Conservation (phyloP, 2,888 invertebrate genomes). For the Trissoscelio sp. region DNA sequence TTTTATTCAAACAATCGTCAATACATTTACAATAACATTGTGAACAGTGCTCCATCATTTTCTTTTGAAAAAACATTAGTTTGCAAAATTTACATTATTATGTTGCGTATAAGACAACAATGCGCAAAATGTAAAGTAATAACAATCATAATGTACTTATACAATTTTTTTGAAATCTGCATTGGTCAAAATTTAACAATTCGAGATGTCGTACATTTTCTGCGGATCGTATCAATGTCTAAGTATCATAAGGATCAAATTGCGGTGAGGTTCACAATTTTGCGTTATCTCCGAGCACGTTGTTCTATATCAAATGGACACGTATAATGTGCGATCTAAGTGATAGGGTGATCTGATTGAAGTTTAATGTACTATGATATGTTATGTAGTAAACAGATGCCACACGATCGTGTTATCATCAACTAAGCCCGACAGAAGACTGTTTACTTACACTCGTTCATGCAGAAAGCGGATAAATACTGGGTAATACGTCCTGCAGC, state of each 20-base stretch:
- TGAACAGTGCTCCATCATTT: no score
- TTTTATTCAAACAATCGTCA: no score
- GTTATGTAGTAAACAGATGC: slow-evolving; percentile 46
- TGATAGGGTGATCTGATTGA: slow-evolving; percentile 38
- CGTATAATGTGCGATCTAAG: slow-evolving; percentile 20
- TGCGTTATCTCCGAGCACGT: slow-evolving; percentile 9
- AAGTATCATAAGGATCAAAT: background rate
- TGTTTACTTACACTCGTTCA: slow-evolving; percentile 60
- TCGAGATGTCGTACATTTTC: background rate
- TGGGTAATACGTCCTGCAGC: slow-evolving; percentile 37
- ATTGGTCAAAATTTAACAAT: background rate
- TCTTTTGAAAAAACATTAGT: no score
- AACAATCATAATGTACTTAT: no score
- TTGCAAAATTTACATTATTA: no score
- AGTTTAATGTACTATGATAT: slow-evolving; percentile 60
- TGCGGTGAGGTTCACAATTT: background rate
- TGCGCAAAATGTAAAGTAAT: no score
- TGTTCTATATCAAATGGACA: slow-evolving; percentile 30
- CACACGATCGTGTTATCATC: slow-evolving; percentile 41
- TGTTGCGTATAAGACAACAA: no score
- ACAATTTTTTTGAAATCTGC: background rate
- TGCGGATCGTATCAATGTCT: background rate
- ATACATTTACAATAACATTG: no score
- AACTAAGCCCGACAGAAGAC: slow-evolving; percentile 47
- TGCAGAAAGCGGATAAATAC: slow-evolving; percentile 65